These are phyloP conservation scores for Conomelus anceps DNA, from an alignment of 2,888 invertebrate genomes.

Conservation along the genomic window DNA sequence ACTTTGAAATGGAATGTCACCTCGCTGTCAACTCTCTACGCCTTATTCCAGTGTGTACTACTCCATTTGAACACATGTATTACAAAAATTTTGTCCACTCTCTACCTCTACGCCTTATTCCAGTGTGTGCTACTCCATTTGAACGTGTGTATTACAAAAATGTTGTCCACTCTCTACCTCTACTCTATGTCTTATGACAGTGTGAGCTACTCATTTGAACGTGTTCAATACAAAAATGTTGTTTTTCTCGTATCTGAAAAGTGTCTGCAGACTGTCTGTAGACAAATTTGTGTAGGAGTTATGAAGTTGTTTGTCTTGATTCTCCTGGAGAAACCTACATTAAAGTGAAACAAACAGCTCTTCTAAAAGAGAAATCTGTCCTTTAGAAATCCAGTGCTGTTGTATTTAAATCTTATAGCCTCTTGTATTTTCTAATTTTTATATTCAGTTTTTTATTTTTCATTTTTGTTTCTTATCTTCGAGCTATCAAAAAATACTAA, in stretches of 20 bases:
- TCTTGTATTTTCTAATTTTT: neutral
- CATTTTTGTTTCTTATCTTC: neutral
- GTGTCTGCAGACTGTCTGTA: neutral
- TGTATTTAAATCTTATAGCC: neutral
- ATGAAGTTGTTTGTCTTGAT: neutral
- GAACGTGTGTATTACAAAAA: too few relatives aligned
- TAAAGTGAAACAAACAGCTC: neutral
- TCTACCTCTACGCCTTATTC: too few relatives aligned
- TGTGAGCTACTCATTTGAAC: too few relatives aligned
- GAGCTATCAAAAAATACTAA: too few relatives aligned
- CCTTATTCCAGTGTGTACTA: neutral
- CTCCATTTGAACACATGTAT: neutral
- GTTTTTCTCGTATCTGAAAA: neutral
- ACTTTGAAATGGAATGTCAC: too few relatives aligned
- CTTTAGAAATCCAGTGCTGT: neutral
- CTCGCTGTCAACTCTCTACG: neutral
- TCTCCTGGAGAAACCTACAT: neutral
- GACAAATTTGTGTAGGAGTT: neutral
- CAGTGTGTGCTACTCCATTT: too few relatives aligned
- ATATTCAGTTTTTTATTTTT: neutral
- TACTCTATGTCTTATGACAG: too few relatives aligned
- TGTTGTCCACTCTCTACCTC: too few relatives aligned
- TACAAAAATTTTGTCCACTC: too few relatives aligned
- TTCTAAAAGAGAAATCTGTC: neutral
- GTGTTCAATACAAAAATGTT: too few relatives aligned